Evolutionary conservation across 1,140 invertebrate genomes (phyloP), one percentile per base, ranked within the genome.

Genomic region (Cyclargus thomasi): DNA sequence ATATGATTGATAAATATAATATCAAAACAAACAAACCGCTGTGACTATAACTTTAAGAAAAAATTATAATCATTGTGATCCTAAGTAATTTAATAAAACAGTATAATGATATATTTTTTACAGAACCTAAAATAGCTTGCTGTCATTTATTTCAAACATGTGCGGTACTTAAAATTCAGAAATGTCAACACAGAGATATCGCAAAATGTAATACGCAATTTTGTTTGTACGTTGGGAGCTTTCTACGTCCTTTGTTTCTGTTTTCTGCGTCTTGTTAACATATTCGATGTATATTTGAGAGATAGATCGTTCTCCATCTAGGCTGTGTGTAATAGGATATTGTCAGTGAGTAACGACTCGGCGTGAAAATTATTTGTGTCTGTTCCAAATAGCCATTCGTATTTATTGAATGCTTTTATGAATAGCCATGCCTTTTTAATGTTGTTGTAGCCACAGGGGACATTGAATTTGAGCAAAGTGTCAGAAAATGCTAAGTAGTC

Each of bases 231-330:
- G 62, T 29, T 72, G 53, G 16, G 35, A 21, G 36, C 57, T 63
- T 68, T 66, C 55, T 66, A 53, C 57, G 63, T 35, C 64, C 53
- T 62, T 65, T 65, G 63, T 55, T 57, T 59, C 47, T 53, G 36
- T 66, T 69, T 70, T 76, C 72, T 71, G 70, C 70, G 70, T 66
- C 79, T 81, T 75, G 79, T 79, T 79, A 81, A 76, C 75, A 74
- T 79, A 72, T 77, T 74, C 69, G 70, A 63, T 66, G 70, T 76
- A 72, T 76, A 76, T 76, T 76, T 71, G 63, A 68, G 70, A 59
- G 55, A 67, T 66, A 70, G 63, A 70, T 59, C 55, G 55, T 21
- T 59, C 55, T 20, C 55, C 55, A 59, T 59, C 55, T 59, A 59
- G 55, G 55, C 55, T 20, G 55, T 11, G 18, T 59, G 55, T 59